phyloP scores from a whole-genome alignment of 2,888 invertebrate species.

The Thera britannica region DNA sequence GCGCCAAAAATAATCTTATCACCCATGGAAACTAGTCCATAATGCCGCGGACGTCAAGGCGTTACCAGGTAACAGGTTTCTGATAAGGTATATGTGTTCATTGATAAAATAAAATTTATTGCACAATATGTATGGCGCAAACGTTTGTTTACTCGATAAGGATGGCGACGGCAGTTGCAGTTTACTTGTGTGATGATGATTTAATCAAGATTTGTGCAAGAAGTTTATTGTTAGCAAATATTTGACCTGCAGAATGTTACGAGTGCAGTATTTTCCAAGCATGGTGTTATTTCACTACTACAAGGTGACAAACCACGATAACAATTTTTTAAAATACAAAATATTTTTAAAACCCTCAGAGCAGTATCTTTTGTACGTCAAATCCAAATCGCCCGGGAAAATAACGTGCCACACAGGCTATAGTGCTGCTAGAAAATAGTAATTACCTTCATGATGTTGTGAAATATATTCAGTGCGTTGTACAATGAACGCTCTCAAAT shows the following conservation, averaged over 20 bases:
- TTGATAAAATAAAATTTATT: constrained; percentile 54
- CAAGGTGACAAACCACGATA: too few relatives aligned
- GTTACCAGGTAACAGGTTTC: constrained; percentile 56
- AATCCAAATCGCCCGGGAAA: constrained; percentile 67
- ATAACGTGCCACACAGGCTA: constrained; percentile 68
- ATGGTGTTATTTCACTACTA: neutral
- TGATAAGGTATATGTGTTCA: constrained; percentile 58
- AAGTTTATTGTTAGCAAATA: constrained; percentile 9
- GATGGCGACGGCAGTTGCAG: constrained; percentile 19
- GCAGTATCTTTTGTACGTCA: constrained; percentile 44
- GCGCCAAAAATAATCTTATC: constrained; percentile 72
- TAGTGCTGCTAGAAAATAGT: constrained; percentile 63
- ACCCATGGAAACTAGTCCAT: constrained; percentile 67
- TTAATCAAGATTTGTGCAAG: constrained; percentile 33
- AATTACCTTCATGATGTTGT: constrained; percentile 62
- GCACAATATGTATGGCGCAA: constrained; percentile 47
- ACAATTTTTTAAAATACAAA: too few relatives aligned
- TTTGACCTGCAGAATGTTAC: constrained; percentile 11
- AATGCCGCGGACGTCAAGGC: constrained; percentile 55
- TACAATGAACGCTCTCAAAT: constrained; percentile 54
- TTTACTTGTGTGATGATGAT: constrained; percentile 24
- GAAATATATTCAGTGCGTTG: too few relatives aligned
- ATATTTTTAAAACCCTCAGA: too few relatives aligned
- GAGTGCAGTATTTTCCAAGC: neutral
- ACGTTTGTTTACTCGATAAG: constrained; percentile 57